Conservation (phyloP, 2,888 invertebrate genomes). For the Glyphotaelius pellucidus region DNA sequence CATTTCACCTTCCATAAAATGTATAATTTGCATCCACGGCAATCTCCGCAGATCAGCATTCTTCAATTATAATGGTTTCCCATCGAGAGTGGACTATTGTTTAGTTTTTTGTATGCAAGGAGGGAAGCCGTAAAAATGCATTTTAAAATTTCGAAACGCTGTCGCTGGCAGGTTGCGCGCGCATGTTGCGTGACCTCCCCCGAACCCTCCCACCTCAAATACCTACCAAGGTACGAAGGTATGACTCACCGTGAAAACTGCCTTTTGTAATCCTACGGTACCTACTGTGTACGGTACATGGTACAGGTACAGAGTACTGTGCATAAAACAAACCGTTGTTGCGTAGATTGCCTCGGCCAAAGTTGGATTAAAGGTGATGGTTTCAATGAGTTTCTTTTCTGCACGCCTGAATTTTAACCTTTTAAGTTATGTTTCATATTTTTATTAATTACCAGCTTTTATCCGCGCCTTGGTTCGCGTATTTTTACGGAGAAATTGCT, state of each 20-base stretch:
- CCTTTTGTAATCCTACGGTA: constrained; percentile 50
- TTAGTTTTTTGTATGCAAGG: neutral
- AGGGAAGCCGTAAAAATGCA: constrained; percentile 7
- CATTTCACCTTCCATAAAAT: neutral
- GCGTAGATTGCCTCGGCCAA: neutral
- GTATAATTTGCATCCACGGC: neutral
- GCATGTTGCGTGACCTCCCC: constrained; percentile 58
- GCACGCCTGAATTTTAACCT: neutral
- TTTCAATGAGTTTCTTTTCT: neutral
- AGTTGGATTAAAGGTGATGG: neutral
- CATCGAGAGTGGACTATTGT: constrained; percentile 7
- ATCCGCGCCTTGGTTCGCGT: neutral
- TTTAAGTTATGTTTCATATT: neutral
- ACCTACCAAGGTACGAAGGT: neutral
- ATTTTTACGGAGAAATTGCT: no score
- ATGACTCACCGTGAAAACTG: constrained; percentile 55
- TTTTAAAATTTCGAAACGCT: constrained; percentile 51
- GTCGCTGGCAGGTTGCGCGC: constrained; percentile 53
- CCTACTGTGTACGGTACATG: neutral
- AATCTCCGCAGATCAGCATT: neutral
- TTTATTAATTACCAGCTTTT: neutral
- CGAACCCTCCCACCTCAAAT: neutral
- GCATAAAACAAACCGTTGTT: neutral
- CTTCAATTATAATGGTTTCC: neutral
- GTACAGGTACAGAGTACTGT: neutral